A percentile compares a stretch with the other conserved stretches of the same genome.
phyloP scores from a whole-genome alignment of 92 coral and sea anemone species.

The Porites rus region DNA sequence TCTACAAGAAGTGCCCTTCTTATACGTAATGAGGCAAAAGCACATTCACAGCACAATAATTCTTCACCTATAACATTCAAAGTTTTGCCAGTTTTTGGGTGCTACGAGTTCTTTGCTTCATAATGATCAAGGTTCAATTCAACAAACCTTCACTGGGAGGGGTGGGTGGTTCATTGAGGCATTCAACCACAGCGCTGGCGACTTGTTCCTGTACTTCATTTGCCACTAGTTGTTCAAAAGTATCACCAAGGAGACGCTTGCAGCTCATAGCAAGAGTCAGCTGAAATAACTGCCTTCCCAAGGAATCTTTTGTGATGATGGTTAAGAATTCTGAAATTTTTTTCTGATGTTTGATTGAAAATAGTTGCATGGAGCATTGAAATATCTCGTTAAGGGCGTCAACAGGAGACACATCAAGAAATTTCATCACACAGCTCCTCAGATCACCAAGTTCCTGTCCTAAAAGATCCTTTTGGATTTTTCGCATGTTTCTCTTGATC shows the following conservation, averaged over 20 bases:
- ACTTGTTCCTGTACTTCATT: constrained; percentile 5
- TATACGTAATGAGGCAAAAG: no score
- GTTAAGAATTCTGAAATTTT: constrained; percentile 58
- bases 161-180: constrained; percentile 2
- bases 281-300: constrained; percentile 75
- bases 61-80: no score
- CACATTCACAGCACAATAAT: no score
- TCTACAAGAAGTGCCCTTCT: no score
- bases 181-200: background rate
- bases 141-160: constrained; percentile 61
- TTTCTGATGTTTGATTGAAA: constrained; percentile 51
- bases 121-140: no score
- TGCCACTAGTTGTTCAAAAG: constrained; percentile 22
- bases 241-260: constrained; percentile 43
- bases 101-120: no score
- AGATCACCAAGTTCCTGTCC: constrained; percentile 77
- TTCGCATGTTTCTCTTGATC: constrained; percentile 64
- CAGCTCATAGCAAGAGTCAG: constrained; percentile 79
- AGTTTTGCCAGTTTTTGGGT: no score
- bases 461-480: constrained; percentile 77
- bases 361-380: constrained; percentile 64
- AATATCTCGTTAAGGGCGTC: constrained; percentile 68
- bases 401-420: constrained; percentile 70
- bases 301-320: constrained; percentile 39
- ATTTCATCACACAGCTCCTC: constrained; percentile 71